A percentile compares a stretch with the other conserved stretches of the same genome.
These are phyloP conservation scores for Cephalopholis sonnerati DNA, from an alignment of 2,113 vertebrate species.

Conservation along the genomic window DNA sequence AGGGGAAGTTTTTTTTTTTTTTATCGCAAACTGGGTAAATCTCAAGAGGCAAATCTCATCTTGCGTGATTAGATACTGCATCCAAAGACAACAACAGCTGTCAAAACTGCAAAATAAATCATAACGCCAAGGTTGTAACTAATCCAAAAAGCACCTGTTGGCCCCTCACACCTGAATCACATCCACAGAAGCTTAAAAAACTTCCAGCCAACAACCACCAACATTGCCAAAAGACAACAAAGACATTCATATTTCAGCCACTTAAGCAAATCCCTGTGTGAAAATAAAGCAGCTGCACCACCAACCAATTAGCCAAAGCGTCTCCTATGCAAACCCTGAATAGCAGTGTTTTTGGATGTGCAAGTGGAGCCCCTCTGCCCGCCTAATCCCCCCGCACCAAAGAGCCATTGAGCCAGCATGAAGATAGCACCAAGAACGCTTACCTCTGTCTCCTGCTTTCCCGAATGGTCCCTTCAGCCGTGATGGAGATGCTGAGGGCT, in stretches of 20 bases:
- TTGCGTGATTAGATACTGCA: neutral
- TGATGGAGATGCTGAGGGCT: constrained; percentile 86
- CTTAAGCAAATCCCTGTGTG: constrained; percentile 33
- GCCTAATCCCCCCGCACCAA: constrained; percentile 38
- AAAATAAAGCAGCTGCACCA: constrained; percentile 45
- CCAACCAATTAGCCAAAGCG: constrained; percentile 21
- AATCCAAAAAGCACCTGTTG: constrained; percentile 35
- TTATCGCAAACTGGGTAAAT: neutral
- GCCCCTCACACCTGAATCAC: constrained; percentile 22
- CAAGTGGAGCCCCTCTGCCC: constrained; percentile 26
- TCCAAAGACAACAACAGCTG: neutral
- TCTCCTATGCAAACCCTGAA: constrained; percentile 26
- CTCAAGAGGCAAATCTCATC: neutral
- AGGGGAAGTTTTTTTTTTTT: too few species aligned
- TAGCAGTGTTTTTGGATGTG: constrained; percentile 22
- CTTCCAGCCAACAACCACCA: neutral
- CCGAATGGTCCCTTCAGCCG: constrained; percentile 87
- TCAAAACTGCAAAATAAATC: constrained; percentile 4
- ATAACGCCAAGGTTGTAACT: neutral
- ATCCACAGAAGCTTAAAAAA: constrained; percentile 15
- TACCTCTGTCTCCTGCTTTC: constrained; percentile 93
- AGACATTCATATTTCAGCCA: constrained; percentile 26
- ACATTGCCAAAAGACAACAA: neutral
- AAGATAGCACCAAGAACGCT: constrained; percentile 84
- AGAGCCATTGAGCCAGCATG: constrained; percentile 70